Evolutionary conservation across 1,140 invertebrate genomes (phyloP).

Genomic region (Drosophila trapezifrons): DNA sequence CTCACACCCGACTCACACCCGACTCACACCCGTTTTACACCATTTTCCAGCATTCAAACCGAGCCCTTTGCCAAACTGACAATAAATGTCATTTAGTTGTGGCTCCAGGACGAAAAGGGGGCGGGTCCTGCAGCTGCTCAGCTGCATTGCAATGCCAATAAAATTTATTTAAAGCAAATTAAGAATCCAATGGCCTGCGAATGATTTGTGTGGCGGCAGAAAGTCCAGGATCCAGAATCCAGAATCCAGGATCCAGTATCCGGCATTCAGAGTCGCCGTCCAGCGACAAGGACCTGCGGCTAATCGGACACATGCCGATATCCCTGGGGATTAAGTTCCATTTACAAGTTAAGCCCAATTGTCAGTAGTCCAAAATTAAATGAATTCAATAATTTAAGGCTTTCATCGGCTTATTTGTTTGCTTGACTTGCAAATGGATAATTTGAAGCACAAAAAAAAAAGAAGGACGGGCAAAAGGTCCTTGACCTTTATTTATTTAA

Average conservation of each 20-base stretch:
- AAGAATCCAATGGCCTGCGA: constrained; percentile 63
- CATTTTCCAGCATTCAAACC: constrained; percentile 11
- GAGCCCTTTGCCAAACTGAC: constrained; percentile 53
- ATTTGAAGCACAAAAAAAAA: not conserved
- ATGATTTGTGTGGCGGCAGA: constrained; percentile 52
- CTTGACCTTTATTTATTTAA: not conserved
- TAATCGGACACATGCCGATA: constrained; percentile 27
- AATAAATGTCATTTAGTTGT: constrained; percentile 79
- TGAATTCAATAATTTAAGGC: constrained; percentile 34
- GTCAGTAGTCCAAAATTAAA: constrained; percentile 20
- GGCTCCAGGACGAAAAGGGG: constrained; percentile 6
- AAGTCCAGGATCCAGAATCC: not conserved
- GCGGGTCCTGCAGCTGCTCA: constrained; percentile 35
- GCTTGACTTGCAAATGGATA: not conserved
- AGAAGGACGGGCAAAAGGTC: not conserved
- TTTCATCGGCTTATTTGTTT: constrained; percentile 18
- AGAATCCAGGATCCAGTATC: too few relatives aligned
- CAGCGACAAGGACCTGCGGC: constrained; percentile 11
- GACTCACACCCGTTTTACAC: not conserved
- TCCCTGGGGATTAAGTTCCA: constrained; percentile 22
- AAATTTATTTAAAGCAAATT: constrained; percentile 79
- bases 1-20: too few relatives aligned
- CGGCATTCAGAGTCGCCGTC: not conserved
- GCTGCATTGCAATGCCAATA: constrained; percentile 66
- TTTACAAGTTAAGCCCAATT: constrained; percentile 39